Conservation (phyloP, 2,888 invertebrate species). For the Erannis defoliaria region DNA sequence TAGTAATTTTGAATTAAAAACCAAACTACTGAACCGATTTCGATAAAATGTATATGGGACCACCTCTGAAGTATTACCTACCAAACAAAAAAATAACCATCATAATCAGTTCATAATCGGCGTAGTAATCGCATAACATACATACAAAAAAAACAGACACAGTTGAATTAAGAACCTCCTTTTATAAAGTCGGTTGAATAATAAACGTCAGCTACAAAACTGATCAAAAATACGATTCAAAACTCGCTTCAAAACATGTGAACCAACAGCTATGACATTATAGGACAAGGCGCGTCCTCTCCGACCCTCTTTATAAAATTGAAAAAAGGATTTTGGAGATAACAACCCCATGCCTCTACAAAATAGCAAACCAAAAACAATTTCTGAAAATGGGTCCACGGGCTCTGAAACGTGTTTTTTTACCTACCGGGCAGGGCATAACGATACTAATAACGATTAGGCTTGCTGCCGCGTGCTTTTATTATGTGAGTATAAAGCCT, state of each 20-base stretch:
- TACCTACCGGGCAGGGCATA: slow-evolving; percentile 7
- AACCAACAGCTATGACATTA: background rate
- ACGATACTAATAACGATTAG: slow-evolving; percentile 30
- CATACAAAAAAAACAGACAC: too few species aligned
- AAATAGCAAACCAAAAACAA: slow-evolving; percentile 16
- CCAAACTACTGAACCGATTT: too few species aligned
- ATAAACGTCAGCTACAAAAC: too few species aligned
- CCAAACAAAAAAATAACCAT: too few species aligned
- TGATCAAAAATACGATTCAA: too few species aligned
- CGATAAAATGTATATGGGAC: too few species aligned
- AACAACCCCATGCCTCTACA: slow-evolving; percentile 4
- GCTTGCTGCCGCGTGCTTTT: slow-evolving; percentile 12
- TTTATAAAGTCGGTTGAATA: too few species aligned
- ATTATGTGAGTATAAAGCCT: slow-evolving; percentile 21
- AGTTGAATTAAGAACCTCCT: too few species aligned
- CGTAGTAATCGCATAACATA: too few species aligned
- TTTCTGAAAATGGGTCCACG: slow-evolving; percentile 14
- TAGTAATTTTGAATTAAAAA: too few species aligned
- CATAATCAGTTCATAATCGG: too few species aligned
- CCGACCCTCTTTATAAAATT: slow-evolving; percentile 7
- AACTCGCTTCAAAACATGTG: background rate
- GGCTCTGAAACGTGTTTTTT: slow-evolving; percentile 11
- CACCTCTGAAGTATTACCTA: too few species aligned
- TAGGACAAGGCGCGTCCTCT: background rate
- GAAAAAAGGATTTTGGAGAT: slow-evolving; percentile 5